Evolutionary conservation across 2,888 invertebrate species (phyloP), one percentile per base, ranked within the genome.

Genomic region (Neoascia interrupta): DNA sequence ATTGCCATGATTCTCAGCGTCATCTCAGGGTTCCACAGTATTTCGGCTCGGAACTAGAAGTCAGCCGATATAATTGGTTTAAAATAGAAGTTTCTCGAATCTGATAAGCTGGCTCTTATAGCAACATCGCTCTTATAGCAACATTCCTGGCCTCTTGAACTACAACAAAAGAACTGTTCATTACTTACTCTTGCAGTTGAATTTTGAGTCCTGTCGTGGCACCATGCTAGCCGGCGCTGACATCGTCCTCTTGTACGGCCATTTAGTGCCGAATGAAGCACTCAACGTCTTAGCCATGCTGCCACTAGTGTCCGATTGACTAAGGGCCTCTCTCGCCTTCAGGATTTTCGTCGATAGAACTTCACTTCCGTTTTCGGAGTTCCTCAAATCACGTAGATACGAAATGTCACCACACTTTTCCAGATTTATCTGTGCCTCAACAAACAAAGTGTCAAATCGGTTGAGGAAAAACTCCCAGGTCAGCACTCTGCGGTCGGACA

Each of bases 381-480:
- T 96, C 72, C 95, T 92, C 75, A 98, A 90, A 89, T 98, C 98
- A 89, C 96, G 92, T 49, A 96, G 90, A 86, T 94, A 95, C 0
- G 94, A 91, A 74, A 96, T 93, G 84, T 98, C 97, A 2, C 96
- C 95, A 15, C 92, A 91, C 89, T 94, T 95, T 85, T 96, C 96
- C 81, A 96, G 90, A 86, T 93, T 95, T 31, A 99, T 94, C 90
- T 99, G 99, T 0, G 98, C 97, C 89, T 99, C 99, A 23, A 99
- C 90, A 84, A 97, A 96, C 3, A 99, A 90, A 0, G 97, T 95
- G 86, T 99, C 99, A 87, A 99, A 99, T 61, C 97, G 92, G 87
- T 97, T 96, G 18, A 98, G 91, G 88, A 99, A 99, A 91, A 99
- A 99, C 81, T 98, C 97, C 98, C 99, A 99, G 0, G 95, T 93